A percentile compares a stretch with the other conserved stretches of the same genome.
Conservation (phyloP, 2,113 vertebrate species). For the Tetrax tetrax region DNA sequence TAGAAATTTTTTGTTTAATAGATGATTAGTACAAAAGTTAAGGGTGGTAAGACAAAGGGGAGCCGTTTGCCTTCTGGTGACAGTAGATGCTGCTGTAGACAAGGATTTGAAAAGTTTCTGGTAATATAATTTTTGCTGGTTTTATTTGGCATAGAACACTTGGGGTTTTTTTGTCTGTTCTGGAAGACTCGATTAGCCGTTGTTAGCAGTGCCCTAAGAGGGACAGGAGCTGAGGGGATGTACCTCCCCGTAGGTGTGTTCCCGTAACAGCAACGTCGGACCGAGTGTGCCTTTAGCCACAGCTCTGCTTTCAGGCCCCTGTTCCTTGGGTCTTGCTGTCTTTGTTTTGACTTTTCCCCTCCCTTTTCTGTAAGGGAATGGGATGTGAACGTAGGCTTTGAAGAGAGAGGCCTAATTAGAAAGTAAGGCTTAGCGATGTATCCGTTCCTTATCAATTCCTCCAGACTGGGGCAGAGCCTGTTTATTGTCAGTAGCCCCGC, state of each 20-base stretch:
- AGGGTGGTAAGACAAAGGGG: background rate
- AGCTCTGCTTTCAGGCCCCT: background rate
- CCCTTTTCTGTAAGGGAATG: rapidly evolving
- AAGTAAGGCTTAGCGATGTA: background rate
- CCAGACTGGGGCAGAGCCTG: background rate
- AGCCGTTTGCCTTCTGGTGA: background rate
- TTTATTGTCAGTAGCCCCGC: background rate
- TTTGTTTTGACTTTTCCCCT: rapidly evolving
- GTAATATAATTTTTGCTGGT: background rate
- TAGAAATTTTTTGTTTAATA: background rate
- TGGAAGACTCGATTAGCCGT: background rate
- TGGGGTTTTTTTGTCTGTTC: background rate
- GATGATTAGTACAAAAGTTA: background rate
- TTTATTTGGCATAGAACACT: background rate
- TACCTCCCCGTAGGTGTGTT: background rate
- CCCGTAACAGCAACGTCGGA: background rate
- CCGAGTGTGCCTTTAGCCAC: background rate
- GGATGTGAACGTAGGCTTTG: background rate
- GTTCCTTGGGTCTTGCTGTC: background rate
- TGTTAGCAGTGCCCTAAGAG: background rate
- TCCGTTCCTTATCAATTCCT: background rate
- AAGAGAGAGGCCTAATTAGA: background rate
- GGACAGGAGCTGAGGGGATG: background rate
- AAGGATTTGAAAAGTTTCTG: background rate
- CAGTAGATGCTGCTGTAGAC: background rate